Base-by-base conservation (phyloP, 2,797 vertebrate species). In the Sebastes minor region DNA sequence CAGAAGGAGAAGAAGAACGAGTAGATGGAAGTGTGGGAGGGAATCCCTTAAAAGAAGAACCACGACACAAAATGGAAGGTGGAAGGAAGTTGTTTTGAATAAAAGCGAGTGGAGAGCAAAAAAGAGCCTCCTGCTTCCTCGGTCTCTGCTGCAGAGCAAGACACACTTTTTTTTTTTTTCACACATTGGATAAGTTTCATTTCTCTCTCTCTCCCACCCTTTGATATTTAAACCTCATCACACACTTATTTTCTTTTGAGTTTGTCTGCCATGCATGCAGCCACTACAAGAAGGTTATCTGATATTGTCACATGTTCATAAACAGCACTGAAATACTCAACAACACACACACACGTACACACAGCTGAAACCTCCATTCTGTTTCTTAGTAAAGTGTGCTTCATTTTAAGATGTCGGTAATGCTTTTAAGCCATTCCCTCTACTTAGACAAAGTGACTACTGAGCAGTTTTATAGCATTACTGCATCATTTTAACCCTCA, bases 1-100 rank as follows among this genome's bases (percentile, higher is more conserved):
- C 97, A 98, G 89, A 99, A 99, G 92, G 98, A 99, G 90, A 99
- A 99, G 96, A 99, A 99, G 95, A 99, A 96, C 6, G 97, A 99
- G 85, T 99, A 86, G 86, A 82, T 0, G 30, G 4, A 52, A 1
- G 79, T 49, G 8, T 4, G 12, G 28, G 55, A 22, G 30, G 14
- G 22, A 56, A 13, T 49, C 38, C 46, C 71, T n/a, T 78, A 30
- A 28, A 20, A 53, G 82, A 70, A 3, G 23, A 80, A 62, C 35
- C 6, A 6, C 12, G 6, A 38, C 59, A 42, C 2, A 27, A 49
- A 64, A 16, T 5, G 46, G 66, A 64, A 78, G 25, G 25, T 28
- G 61, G 63, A 78, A 71, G 78, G 28, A 86, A 76, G 82, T 84
- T 25, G 25, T 76, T 52, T 75, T 80, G 38, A 70, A 82, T 56